Evolutionary conservation across 1,140 invertebrate genomes (phyloP).

Genomic region (Carposina sasakii): DNA sequence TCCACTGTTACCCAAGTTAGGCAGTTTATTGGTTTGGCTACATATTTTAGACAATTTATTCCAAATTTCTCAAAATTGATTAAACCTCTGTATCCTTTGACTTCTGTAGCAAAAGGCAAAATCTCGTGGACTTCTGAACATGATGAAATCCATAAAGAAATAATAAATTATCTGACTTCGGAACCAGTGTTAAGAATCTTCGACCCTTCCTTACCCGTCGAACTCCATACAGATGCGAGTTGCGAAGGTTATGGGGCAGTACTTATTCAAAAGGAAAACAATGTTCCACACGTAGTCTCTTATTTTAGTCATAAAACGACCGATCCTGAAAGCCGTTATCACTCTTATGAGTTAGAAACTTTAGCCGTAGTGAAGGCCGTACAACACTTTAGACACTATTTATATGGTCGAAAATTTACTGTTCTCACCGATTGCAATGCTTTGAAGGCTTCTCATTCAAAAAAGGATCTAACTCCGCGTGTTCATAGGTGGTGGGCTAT

Average conservation of each 20-base stretch:
- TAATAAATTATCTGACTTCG: conserved; percentile 14
- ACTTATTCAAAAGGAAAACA: conserved; percentile 41
- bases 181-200: conserved; percentile 47
- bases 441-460: conserved; percentile 35
- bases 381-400: conserved; percentile 35
- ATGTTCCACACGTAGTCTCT: conserved; percentile 61
- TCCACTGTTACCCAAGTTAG: conserved; percentile 31
- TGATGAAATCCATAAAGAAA: conserved; percentile 14
- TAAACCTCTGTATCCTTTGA: conserved; percentile 29
- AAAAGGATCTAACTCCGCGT: conserved; percentile 38
- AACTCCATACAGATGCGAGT: conserved; percentile 50
- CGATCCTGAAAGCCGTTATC: conserved; percentile 36
- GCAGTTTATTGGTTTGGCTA: conserved; percentile 31
- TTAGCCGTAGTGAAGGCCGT: conserved; percentile 45
- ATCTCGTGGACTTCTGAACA: conserved; percentile 18
- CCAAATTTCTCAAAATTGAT: conserved; percentile 29
- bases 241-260: conserved; percentile 36
- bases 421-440: conserved; percentile 42
- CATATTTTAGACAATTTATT: conserved; percentile 41
- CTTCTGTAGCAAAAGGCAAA: conserved; percentile 5
- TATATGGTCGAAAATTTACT: conserved; percentile 35
- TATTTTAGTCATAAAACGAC: conserved; percentile 51
- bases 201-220: conserved; percentile 30
- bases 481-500: conserved; percentile 49
- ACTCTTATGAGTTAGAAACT: conserved; percentile 56